Conservation (phyloP, 2,888 invertebrate species). For the Campoplex capitator region DNA sequence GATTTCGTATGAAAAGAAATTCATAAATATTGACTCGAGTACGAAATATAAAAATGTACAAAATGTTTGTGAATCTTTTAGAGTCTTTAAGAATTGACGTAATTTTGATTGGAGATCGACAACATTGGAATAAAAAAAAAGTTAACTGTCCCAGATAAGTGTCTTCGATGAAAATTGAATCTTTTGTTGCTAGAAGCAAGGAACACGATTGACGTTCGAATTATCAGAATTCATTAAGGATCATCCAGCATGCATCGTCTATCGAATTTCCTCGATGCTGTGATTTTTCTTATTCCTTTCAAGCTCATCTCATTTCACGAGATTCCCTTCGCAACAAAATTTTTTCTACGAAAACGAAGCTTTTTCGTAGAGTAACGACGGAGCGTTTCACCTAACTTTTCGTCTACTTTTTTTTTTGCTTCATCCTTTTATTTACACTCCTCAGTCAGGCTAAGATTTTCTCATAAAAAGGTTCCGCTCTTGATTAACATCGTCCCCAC, state of each 20-base stretch:
- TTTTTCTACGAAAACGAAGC: not conserved
- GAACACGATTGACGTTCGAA: not conserved
- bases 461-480: constrained; percentile 75
- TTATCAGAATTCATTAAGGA: not conserved
- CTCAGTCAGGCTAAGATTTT: constrained; percentile 53
- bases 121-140: not conserved
- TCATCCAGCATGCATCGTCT: too few species aligned
- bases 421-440: constrained; percentile 41
- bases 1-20: not conserved
- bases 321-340: not conserved
- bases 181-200: not conserved
- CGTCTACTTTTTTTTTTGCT: not conserved
- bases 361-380: constrained; percentile 1
- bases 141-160: too few species aligned
- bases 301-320: not conserved
- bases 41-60: not conserved
- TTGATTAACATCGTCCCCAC: constrained; percentile 74
- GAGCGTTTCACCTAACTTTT: not conserved
- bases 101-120: not conserved
- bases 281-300: not conserved
- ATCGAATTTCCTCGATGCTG: not conserved
- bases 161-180: not conserved
- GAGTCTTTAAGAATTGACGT: not conserved
- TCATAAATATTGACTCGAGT: not conserved
- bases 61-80: not conserved